Percentiles rank a stretch among this genome's conserved stretches.
phyloP scores from a whole-genome alignment of 2,888 invertebrate genomes.

The Pherbina coryleti region DNA sequence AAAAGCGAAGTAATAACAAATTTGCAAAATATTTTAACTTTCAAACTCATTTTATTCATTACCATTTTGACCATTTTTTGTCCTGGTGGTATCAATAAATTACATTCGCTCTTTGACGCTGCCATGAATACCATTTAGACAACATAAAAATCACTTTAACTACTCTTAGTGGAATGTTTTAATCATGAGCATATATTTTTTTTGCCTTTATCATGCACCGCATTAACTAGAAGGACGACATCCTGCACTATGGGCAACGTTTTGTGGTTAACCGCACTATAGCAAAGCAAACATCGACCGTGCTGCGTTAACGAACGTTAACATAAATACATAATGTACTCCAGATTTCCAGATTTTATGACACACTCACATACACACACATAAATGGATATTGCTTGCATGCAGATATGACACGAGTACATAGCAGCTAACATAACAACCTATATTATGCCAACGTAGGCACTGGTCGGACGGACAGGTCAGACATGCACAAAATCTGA shows the following conservation, averaged over 20 bases:
- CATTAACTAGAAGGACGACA: slow-evolving; percentile 5
- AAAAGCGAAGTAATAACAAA: too few species aligned
- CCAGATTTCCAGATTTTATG: slow-evolving; percentile 1
- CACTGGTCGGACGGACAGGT: not conserved
- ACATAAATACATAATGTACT: slow-evolving; percentile 22
- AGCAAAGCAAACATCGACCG: not conserved
- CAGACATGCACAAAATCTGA: slow-evolving; percentile 33
- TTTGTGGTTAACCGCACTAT: not conserved
- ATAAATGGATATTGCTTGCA: not conserved
- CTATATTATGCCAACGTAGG: slow-evolving; percentile 4
- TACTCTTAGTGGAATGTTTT: not conserved
- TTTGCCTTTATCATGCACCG: not conserved
- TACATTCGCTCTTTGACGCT: not conserved
- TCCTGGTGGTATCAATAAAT: not conserved
- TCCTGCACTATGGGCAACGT: not conserved
- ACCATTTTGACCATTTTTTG: too few species aligned
- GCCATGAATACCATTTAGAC: not conserved
- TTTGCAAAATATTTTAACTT: too few species aligned
- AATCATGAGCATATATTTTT: not conserved
- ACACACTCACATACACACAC: slow-evolving; percentile 9
- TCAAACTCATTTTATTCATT: too few species aligned
- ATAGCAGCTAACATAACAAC: slow-evolving; percentile 26
- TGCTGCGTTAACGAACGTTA: not conserved
- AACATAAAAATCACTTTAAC: slow-evolving; percentile 13
- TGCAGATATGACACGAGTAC: slow-evolving; percentile 34